phyloP scores from a whole-genome alignment of 2,113 vertebrate species.

The Atlantisia rogersi region DNA sequence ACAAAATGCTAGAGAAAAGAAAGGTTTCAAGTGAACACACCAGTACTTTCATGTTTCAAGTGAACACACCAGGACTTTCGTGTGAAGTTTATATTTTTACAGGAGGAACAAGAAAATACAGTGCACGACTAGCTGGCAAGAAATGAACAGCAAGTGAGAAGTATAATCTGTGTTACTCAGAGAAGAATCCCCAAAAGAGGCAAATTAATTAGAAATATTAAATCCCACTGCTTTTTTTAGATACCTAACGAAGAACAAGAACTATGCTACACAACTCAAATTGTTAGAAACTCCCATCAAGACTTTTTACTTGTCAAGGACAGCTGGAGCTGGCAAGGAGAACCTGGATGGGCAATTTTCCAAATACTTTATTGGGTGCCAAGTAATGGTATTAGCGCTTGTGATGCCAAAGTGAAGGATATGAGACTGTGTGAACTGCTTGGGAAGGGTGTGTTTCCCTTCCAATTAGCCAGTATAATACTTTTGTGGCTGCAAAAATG shows the following conservation, averaged over 20 bases:
- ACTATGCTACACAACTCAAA: background rate
- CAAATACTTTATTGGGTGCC: background rate
- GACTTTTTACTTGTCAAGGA: background rate
- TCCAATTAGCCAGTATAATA: background rate
- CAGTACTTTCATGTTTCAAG: background rate
- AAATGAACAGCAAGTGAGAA: conserved; percentile 6
- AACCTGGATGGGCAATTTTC: background rate
- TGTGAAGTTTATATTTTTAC: background rate
- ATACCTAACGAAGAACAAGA: background rate
- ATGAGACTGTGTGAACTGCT: background rate
- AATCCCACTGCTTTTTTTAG: background rate
- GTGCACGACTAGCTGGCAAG: background rate
- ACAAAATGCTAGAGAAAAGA: background rate
- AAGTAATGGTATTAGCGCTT: background rate
- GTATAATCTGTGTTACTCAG: background rate
- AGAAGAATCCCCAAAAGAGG: background rate
- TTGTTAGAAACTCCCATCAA: background rate
- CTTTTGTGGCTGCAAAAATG: background rate
- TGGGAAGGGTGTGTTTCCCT: background rate
- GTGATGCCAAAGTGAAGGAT: background rate
- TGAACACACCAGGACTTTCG: background rate
- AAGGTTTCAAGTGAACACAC: background rate
- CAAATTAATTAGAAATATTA: conserved; percentile 1
- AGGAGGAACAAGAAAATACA: background rate
- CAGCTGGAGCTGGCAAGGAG: background rate